Evolutionary conservation across 2,113 vertebrate species (phyloP).

Genomic region (Aspidoscelis tigris): DNA sequence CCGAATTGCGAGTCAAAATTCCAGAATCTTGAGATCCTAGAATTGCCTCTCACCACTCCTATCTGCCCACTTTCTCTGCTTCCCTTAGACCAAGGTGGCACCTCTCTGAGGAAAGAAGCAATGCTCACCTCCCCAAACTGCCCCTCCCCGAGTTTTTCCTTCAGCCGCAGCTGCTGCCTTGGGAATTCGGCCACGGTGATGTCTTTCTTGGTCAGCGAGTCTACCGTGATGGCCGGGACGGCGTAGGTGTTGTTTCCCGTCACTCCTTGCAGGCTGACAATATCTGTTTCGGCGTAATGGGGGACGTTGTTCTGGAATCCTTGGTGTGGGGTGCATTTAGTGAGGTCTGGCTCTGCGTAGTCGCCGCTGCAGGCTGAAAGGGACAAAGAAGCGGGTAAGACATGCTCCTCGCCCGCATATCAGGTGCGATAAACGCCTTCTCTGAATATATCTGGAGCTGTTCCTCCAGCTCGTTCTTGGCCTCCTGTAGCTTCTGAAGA

Average conservation of each 20-base stretch:
- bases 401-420: not conserved
- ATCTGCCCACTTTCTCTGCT: too few relatives aligned
- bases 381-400: too few relatives aligned
- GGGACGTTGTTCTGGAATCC: conserved; percentile 82
- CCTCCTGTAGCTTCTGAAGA: not conserved
- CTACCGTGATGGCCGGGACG: conserved; percentile 83
- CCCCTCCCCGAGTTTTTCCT: conserved; percentile 87
- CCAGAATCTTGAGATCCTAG: too few relatives aligned
- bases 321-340: conserved; percentile 86
- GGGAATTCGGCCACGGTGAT: conserved; percentile 85
- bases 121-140: conserved; percentile 84
- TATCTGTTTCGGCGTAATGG: conserved; percentile 85
- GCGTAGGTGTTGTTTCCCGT: conserved; percentile 88
- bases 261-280: conserved; percentile 84
- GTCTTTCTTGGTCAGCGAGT: conserved; percentile 86
- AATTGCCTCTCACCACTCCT: too few relatives aligned
- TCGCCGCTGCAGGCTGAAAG: conserved; percentile 80
- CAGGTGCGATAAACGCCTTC: not conserved
- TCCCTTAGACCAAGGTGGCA: too few relatives aligned
- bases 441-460: not conserved
- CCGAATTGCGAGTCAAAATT: too few relatives aligned
- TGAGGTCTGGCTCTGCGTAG: conserved; percentile 84
- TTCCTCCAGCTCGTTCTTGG: not conserved
- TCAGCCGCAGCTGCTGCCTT: conserved; percentile 78
- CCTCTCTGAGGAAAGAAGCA: too few relatives aligned